Percentiles rank a stretch among this genome's conserved stretches.
Evolutionary conservation across 2,797 vertebrate genomes (phyloP).

Genomic region (Chelmon rostratus): DNA sequence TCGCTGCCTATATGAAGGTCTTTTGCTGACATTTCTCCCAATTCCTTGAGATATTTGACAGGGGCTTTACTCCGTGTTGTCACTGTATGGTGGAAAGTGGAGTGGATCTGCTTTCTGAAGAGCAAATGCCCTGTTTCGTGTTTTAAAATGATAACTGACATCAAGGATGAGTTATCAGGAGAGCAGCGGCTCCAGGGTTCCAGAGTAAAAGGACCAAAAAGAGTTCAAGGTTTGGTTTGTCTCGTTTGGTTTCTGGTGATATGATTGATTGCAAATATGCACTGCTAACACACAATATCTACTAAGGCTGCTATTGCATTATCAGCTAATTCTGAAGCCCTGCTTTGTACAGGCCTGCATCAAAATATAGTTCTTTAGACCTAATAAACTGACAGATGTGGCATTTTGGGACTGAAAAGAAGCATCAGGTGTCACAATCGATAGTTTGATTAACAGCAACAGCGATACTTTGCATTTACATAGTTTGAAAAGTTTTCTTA

Average conservation of each 20-base stretch:
- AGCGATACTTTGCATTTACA: too few relatives aligned
- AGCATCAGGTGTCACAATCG: too few relatives aligned
- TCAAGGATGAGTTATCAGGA: too few relatives aligned
- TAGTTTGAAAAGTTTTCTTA: too few relatives aligned
- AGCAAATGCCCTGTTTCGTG: background rate
- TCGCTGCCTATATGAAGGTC: constrained; percentile 50
- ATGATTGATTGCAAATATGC: background rate
- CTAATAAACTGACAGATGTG: background rate
- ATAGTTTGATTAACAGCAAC: too few relatives aligned
- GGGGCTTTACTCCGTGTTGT: constrained; percentile 41
- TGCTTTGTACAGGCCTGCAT: too few relatives aligned
- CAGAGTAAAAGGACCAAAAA: background rate
- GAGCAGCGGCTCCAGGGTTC: too few relatives aligned
- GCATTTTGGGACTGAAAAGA: background rate
- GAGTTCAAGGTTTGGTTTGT: background rate
- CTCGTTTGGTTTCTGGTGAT: background rate
- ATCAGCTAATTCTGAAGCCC: too few relatives aligned
- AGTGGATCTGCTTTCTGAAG: constrained; percentile 25
- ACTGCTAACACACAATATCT: too few relatives aligned
- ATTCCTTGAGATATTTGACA: constrained; percentile 39
- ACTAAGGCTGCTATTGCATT: too few relatives aligned
- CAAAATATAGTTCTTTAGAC: background rate
- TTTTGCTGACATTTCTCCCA: constrained; percentile 47
- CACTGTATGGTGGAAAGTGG: constrained; percentile 2
- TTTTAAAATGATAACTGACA: background rate